phyloP scores from a whole-genome alignment of 1,140 invertebrate species.

The Camponotus vicinus region DNA sequence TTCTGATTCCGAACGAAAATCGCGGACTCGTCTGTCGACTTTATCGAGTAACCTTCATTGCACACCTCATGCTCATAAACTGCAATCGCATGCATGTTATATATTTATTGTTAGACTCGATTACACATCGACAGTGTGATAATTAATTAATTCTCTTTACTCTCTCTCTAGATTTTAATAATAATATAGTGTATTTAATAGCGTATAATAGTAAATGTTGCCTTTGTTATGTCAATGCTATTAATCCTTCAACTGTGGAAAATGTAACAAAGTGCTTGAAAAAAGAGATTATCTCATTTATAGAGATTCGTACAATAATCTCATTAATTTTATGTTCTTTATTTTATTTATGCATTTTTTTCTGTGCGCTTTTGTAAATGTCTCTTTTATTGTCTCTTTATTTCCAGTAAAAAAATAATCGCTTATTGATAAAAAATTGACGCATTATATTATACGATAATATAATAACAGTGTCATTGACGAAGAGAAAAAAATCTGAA shows the following conservation, averaged over 20 bases:
- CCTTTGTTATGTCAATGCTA: background rate
- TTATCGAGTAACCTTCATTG: background rate
- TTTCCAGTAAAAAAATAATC: background rate
- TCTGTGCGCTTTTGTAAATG: background rate
- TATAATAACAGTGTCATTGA: background rate
- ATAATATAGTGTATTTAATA: background rate
- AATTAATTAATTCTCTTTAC: background rate
- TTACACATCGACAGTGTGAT: slow-evolving; percentile 12
- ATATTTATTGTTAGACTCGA: background rate
- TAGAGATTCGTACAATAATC: background rate
- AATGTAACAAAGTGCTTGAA: background rate
- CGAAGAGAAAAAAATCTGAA: background rate
- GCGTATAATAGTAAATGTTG: background rate
- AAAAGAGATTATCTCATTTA: background rate
- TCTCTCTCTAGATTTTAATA: background rate
- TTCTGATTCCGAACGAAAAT: background rate
- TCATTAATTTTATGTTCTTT: background rate
- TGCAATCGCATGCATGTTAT: slow-evolving; percentile 4
- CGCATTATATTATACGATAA: background rate
- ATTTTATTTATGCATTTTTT: background rate
- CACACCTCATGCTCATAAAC: slow-evolving; percentile 29
- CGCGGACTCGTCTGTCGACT: background rate
- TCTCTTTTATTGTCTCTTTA: background rate
- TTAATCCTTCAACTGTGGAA: background rate
- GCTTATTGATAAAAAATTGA: background rate